phyloP scores from a whole-genome alignment of 2,888 invertebrate species.

The Eledona agricola region DNA sequence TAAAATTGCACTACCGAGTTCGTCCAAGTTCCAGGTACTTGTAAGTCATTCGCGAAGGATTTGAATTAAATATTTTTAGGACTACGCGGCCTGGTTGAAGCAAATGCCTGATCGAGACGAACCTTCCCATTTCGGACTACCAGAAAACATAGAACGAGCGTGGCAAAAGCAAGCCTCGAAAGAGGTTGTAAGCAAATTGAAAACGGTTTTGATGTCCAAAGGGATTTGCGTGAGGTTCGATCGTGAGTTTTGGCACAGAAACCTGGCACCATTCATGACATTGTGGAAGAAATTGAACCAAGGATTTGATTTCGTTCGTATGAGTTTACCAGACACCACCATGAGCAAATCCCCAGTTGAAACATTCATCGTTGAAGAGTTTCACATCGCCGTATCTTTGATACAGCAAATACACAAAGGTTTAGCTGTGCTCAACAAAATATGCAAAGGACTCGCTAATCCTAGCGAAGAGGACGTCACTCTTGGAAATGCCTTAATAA shows the following conservation, averaged over 20 bases:
- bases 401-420: constrained; percentile 70
- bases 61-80: constrained; percentile 62
- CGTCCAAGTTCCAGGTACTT: constrained; percentile 65
- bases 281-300: constrained; percentile 86
- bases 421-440: constrained; percentile 69
- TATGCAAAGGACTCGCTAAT: constrained; percentile 67
- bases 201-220: constrained; percentile 40
- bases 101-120: constrained; percentile 76
- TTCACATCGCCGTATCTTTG: constrained; percentile 66
- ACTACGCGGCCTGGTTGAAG: constrained; percentile 72
- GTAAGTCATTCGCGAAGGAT: constrained; percentile 13
- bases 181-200: constrained; percentile 47
- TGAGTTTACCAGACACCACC: constrained; percentile 39
- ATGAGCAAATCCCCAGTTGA: constrained; percentile 62
- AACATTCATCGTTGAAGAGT: constrained; percentile 72
- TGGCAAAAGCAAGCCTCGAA: constrained; percentile 69
- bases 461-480: constrained; percentile 58
- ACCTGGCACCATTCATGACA: constrained; percentile 75
- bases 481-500: constrained; percentile 60
- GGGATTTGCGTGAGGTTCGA: constrained; percentile 43
- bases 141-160: constrained; percentile 85
- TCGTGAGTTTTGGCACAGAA: constrained; percentile 66
- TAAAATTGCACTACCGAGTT: constrained; percentile 64
- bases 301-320: constrained; percentile 60
- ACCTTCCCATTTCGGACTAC: constrained; percentile 82